Conservation (phyloP, 2,888 invertebrate species). For the Zygothrica quintamaculata region DNA sequence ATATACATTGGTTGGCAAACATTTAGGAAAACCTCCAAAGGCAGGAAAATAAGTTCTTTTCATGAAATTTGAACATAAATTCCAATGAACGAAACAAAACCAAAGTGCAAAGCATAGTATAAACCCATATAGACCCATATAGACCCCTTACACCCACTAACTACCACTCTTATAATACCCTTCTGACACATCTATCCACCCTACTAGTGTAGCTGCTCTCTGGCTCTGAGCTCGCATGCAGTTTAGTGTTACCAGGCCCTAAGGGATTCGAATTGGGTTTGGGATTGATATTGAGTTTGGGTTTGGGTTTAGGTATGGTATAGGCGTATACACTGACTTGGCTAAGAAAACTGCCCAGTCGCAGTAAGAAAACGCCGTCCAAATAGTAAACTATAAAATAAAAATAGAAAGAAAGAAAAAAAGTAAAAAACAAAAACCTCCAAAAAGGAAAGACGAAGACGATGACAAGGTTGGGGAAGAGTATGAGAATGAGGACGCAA, state of each 20-base stretch:
- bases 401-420: slow-evolving; percentile 30
- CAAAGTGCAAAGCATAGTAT: slow-evolving; percentile 60
- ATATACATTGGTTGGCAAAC: slow-evolving; percentile 19
- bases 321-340: slow-evolving; percentile 21
- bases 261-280: slow-evolving; percentile 29
- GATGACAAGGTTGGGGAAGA: slow-evolving; percentile 29
- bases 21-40: slow-evolving; percentile 40
- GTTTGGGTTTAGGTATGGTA: slow-evolving; percentile 3
- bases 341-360: slow-evolving; percentile 63
- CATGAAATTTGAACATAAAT: slow-evolving; percentile 76
- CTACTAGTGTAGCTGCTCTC: background rate
- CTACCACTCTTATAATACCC: slow-evolving; percentile 1
- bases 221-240: slow-evolving; percentile 48
- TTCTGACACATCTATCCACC: background rate
- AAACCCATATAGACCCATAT: slow-evolving; percentile 34
- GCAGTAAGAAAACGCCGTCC: slow-evolving; percentile 60
- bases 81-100: slow-evolving; percentile 72
- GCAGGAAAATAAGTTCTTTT: slow-evolving; percentile 70
- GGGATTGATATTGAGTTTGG: slow-evolving; percentile 7
- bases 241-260: slow-evolving; percentile 67
- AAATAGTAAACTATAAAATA: slow-evolving; percentile 43
- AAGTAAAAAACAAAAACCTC: slow-evolving; percentile 22
- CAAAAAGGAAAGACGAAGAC: slow-evolving; percentile 28
- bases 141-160: slow-evolving; percentile 19
- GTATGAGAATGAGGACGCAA: background rate